Conservation (phyloP, 2,113 vertebrate genomes). For the Thunnus thynnus region DNA sequence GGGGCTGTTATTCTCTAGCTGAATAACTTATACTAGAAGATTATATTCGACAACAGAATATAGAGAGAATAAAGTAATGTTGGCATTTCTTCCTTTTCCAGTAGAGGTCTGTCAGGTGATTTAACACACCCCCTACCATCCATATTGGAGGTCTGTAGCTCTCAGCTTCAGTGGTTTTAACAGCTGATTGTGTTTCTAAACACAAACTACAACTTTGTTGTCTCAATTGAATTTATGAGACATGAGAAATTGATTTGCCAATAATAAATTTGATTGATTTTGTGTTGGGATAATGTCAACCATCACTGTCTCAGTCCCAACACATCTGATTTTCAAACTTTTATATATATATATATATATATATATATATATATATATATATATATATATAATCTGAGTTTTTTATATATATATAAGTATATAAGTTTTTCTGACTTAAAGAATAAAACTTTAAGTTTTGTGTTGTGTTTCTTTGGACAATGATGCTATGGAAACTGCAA, state of each 20-base stretch:
- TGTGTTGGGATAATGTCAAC: conserved; percentile 5
- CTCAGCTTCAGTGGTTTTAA: conserved; percentile 23
- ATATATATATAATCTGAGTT: too few relatives aligned
- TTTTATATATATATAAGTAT: too few relatives aligned
- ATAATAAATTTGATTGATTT: conserved; percentile 50
- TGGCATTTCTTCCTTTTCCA: conserved; percentile 59
- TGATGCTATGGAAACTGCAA: too few relatives aligned
- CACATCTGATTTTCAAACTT: conserved; percentile 23
- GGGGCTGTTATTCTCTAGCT: conserved; percentile 63
- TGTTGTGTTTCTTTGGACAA: too few relatives aligned
- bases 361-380: too few relatives aligned
- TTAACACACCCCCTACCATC: conserved; percentile 45
- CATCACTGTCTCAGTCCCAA: conserved; percentile 26
- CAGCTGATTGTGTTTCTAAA: conserved; percentile 39
- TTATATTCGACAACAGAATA: conserved; percentile 68
- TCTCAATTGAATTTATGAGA: conserved; percentile 38
- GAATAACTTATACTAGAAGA: conserved; percentile 75
- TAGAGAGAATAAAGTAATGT: conserved; percentile 58
- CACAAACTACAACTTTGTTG: conserved; percentile 23
- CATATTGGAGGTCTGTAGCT: conserved; percentile 43
- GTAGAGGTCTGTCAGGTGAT: conserved; percentile 56
- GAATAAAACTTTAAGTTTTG: too few relatives aligned
- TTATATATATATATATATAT: too few relatives aligned
- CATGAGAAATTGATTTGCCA: conserved; percentile 23
- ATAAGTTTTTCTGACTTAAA: neutral